A percentile compares a stretch with the other conserved stretches of the same genome.
phyloP scores from a whole-genome alignment of 2,113 vertebrate species.

The Uropsilus gracilis region DNA sequence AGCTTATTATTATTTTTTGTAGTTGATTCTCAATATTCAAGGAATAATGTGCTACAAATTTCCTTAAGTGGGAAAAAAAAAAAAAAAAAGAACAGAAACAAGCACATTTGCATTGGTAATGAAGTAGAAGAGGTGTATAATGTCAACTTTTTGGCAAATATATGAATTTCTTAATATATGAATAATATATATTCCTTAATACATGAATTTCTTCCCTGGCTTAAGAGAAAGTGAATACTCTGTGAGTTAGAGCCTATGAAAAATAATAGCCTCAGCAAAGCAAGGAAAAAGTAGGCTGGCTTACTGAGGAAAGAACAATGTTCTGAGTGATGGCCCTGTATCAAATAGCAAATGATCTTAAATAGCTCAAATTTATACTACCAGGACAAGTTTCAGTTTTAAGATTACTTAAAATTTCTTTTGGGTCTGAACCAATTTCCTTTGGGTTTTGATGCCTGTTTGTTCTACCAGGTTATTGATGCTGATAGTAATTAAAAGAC shows the following conservation, averaged over 20 bases:
- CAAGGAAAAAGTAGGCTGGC: neutral
- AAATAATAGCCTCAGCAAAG: neutral
- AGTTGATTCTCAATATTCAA: neutral
- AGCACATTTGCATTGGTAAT: neutral
- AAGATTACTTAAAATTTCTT: neutral
- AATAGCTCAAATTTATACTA: neutral
- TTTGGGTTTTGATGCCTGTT: neutral
- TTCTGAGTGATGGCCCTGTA: neutral
- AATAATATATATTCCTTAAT: no score
- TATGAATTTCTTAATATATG: no score
- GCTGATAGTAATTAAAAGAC: neutral
- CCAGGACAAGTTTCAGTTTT: neutral
- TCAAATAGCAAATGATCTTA: neutral
- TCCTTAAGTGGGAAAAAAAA: neutral
- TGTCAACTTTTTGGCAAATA: neutral
- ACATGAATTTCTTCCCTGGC: neutral
- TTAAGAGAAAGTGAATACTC: neutral
- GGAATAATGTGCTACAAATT: neutral
- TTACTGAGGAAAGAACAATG: no score
- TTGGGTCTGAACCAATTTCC: neutral
- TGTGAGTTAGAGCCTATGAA: neutral
- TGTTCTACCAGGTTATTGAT: neutral
- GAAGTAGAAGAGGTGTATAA: neutral
- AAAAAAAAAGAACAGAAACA: neutral
- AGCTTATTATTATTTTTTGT: neutral